Percentiles rank a stretch among this genome's conserved stretches.
Evolutionary conservation across 2,113 vertebrate species (phyloP).

Genomic region (Eonycteris spelaea): DNA sequence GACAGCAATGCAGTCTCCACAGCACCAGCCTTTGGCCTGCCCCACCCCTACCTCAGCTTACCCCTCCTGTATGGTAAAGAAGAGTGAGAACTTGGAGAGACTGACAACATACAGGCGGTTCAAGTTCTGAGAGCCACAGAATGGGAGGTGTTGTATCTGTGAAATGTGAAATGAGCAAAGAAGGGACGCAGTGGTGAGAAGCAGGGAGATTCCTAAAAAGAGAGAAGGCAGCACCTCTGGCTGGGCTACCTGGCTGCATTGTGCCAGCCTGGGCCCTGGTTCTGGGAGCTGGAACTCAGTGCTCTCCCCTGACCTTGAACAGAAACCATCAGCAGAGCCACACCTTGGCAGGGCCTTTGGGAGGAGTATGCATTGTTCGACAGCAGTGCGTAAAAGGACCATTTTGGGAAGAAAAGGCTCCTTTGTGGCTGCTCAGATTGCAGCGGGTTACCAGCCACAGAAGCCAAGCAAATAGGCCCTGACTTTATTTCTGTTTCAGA

Average conservation of each 20-base stretch:
- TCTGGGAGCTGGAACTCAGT: background rate
- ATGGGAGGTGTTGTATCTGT: background rate
- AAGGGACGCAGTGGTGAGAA: background rate
- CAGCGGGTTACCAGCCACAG: background rate
- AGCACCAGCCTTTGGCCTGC: background rate
- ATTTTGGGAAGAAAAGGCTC: background rate
- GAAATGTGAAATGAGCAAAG: background rate
- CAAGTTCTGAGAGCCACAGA: background rate
- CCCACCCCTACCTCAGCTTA: background rate
- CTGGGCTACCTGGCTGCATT: background rate
- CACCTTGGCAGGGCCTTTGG: background rate
- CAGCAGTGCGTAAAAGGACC: background rate
- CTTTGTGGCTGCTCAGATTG: background rate
- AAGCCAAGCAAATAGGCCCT: background rate
- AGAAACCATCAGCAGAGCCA: background rate
- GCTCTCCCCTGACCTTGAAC: background rate
- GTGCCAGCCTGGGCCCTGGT: too few species aligned
- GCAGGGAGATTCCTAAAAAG: background rate
- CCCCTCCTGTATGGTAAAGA: background rate
- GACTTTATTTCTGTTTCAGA: constrained; percentile 34
- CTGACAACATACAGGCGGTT: background rate
- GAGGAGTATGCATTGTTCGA: background rate
- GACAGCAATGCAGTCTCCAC: background rate
- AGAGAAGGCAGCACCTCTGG: background rate
- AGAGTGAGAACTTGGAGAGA: background rate